phyloP scores from a whole-genome alignment of 1,140 invertebrate genomes.

The Macrocentrus cingulum region DNA sequence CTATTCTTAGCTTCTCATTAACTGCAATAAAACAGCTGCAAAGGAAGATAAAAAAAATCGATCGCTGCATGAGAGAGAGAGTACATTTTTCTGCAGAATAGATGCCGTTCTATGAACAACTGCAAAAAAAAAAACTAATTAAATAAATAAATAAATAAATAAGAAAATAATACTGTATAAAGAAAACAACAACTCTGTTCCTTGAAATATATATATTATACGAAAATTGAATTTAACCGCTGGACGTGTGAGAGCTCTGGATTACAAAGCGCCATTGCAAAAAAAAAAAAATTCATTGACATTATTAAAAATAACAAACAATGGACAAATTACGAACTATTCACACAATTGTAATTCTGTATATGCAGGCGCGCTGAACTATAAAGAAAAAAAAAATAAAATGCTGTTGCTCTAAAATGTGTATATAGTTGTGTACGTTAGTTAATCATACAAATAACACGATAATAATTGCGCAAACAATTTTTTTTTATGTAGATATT shows the following conservation, averaged over 20 bases:
- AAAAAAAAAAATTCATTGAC: not conserved
- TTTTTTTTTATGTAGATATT: too few relatives aligned
- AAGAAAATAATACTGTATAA: constrained; percentile 1
- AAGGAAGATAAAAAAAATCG: constrained; percentile 6
- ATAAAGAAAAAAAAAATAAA: constrained; percentile 22
- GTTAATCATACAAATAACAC: constrained; percentile 29
- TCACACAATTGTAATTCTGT: too few relatives aligned
- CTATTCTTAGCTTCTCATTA: constrained; percentile 3
- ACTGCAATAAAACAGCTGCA: constrained; percentile 11
- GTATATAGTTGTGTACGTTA: constrained; percentile 50
- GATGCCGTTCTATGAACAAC: constrained; percentile 4
- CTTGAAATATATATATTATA: constrained; percentile 10
- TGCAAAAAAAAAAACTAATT: constrained; percentile 9
- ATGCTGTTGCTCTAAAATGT: constrained; percentile 50
- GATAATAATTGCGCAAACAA: constrained; percentile 6
- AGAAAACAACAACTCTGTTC: constrained; percentile 18
- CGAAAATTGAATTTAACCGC: not conserved
- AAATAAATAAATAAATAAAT: constrained; percentile 12
- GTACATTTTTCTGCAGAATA: not conserved
- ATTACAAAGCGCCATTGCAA: not conserved
- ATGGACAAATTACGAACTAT: too few relatives aligned
- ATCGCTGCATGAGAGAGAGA: too few relatives aligned
- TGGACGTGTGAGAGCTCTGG: constrained; percentile 13
- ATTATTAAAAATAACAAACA: too few relatives aligned
- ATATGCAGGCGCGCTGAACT: not conserved